Evolutionary conservation across 2,888 invertebrate genomes (phyloP).

Genomic region (Serrognathus titanus): DNA sequence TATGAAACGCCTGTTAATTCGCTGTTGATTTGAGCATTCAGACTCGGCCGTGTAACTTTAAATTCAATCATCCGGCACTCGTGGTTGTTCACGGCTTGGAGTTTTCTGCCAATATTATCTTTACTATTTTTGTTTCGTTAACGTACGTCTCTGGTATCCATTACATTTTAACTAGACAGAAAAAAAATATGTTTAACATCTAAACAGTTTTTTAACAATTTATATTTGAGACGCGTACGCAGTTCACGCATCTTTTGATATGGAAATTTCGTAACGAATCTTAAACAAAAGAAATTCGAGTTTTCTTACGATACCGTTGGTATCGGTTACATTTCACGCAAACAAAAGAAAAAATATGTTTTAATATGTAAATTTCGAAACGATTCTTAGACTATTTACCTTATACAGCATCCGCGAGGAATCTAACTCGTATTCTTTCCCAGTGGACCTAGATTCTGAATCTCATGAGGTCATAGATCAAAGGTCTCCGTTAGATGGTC

Average conservation of each 20-base stretch:
- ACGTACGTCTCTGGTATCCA: too few species aligned
- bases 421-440: constrained; percentile 22
- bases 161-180: too few species aligned
- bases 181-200: too few species aligned
- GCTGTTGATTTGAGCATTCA: constrained; percentile 44
- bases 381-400: too few species aligned
- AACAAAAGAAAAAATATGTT: neutral
- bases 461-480: constrained; percentile 14
- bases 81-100: constrained; percentile 15
- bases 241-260: constrained; percentile 11
- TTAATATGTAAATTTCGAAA: too few species aligned
- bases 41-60: constrained; percentile 38
- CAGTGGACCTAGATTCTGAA: constrained; percentile 25
- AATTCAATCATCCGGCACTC: constrained; percentile 37
- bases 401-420: too few species aligned
- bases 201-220: too few species aligned
- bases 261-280: constrained; percentile 7
- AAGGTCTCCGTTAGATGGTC: constrained; percentile 11
- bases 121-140: constrained; percentile 9
- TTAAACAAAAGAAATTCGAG: neutral
- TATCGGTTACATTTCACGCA: neutral
- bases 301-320: neutral
- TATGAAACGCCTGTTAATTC: constrained; percentile 42
- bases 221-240: neutral
- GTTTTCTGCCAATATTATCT: constrained; percentile 28